Evolutionary conservation across 2,797 vertebrate genomes (phyloP).

Genomic region (Knipowitschia caucasica): DNA sequence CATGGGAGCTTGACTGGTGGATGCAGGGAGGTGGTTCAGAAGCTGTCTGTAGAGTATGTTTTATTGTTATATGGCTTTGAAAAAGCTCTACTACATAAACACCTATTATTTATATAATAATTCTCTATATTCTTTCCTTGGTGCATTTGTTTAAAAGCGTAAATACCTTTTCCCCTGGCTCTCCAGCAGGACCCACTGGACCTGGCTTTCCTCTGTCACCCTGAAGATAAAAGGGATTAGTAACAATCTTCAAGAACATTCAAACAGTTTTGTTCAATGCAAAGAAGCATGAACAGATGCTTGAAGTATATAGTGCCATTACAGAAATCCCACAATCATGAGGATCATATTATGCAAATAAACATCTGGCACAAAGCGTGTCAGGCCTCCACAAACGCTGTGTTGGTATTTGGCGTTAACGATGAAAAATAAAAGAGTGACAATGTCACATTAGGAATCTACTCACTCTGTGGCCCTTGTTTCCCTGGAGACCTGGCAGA

Average conservation of each 20-base stretch:
- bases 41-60: too few relatives aligned
- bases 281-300: conserved; percentile 34
- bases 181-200: conserved; percentile 76
- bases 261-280: conserved; percentile 25
- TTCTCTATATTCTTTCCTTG: background rate
- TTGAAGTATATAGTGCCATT: conserved; percentile 26
- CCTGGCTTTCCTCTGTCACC: conserved; percentile 85
- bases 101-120: too few relatives aligned
- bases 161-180: conserved; percentile 81
- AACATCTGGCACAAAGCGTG: conserved; percentile 38
- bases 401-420: conserved; percentile 11
- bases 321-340: conserved; percentile 39
- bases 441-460: conserved; percentile 32
- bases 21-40: too few relatives aligned
- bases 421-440: conserved; percentile 22
- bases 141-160: conserved; percentile 4
- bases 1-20: too few relatives aligned
- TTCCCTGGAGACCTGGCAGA: conserved; percentile 86
- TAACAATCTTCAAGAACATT: conserved; percentile 26
- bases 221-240: conserved; percentile 69
- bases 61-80: too few relatives aligned
- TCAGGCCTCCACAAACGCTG: conserved; percentile 19
- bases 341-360: conserved; percentile 49
- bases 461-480: conserved; percentile 89
- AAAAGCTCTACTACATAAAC: too few relatives aligned